Conservation (phyloP, 2,888 invertebrate genomes). For the Trileptium ribeirensis region DNA sequence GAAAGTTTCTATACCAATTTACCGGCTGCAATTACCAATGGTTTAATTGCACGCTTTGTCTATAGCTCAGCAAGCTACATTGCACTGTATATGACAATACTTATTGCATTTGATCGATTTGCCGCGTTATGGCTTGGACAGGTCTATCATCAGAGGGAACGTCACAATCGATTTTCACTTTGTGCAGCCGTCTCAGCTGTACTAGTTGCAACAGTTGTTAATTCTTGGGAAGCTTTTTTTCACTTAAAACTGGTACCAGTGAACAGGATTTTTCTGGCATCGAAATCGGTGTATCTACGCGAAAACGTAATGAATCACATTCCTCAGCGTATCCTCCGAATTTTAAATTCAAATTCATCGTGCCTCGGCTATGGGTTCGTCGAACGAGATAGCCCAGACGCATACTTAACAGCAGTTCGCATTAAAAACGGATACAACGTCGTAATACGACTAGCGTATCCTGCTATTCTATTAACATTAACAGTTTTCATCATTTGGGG, state of each 20-base stretch:
- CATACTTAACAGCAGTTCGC: not conserved
- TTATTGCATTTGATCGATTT: constrained; percentile 2
- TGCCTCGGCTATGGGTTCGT: not conserved
- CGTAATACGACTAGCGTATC: not conserved
- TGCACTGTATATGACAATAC: constrained; percentile 11
- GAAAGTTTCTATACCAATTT: not conserved
- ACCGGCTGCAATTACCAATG: not conserved
- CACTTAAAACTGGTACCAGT: not conserved
- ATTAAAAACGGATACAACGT: constrained; percentile 11
- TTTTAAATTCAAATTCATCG: not conserved
- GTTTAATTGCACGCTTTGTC: constrained; percentile 5
- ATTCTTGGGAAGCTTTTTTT: constrained; percentile 12
- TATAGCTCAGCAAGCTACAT: not conserved
- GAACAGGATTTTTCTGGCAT: not conserved
- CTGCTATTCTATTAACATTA: not conserved
- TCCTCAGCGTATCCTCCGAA: not conserved
- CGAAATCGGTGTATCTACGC: not conserved
- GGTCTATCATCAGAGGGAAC: not conserved
- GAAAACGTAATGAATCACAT: not conserved
- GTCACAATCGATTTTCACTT: not conserved
- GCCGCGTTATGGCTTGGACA: constrained; percentile 1
- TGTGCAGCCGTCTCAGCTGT: not conserved
- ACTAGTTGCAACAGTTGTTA: not conserved
- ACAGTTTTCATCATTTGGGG: constrained; percentile 7
- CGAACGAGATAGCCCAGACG: not conserved